Base-by-base conservation (phyloP, 1,140 invertebrate species). In the Drosophila leontia region DNA sequence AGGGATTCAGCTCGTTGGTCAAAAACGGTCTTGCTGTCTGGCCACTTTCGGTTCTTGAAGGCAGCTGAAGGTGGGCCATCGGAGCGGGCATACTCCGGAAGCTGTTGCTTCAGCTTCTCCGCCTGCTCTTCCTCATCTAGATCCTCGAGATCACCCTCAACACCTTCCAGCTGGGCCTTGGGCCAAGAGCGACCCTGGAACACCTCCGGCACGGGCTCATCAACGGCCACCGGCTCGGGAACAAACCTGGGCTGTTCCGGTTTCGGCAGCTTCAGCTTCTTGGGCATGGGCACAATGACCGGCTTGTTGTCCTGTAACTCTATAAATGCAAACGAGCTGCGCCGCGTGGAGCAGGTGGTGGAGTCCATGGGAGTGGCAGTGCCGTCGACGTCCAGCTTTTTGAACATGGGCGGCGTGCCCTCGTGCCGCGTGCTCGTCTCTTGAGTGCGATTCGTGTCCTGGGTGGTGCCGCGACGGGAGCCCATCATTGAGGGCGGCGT, bases 301-400 rank as follows among this genome's bases (percentile, higher is more conserved):
- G 91, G 87, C 50, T 91, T 88, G 45, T 88, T 92, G 48, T 90
- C 80, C 63, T 82, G 83, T 65, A 92, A 64, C 74, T 92, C 91
- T 62, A 92, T 92, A 92, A 92, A 92, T 92, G 91, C 91, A 86
- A 92, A 92, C 45, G 91, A 92, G 59, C 91, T 92, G 58, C 91
- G 87, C 12, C 91, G 75, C 39, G 91, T 87, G 19, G 84, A 92
- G 15, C 69, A 78, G n/a, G 78, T 59, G 5, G 86, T 84, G 35
- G 83, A 80, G 26, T 88, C 77, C 47, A 78, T 13, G 1, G 77
- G 69, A 15, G 78, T 70, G 11, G 39, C 78, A 11, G 41, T 60
- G 29, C 78, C 71, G 8, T 86, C 71, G 35, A 92, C 35, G 35
- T 88, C 83, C 13, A 92, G 37, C 50, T 88, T 91, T 51, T 92